Conservation (phyloP, 2,888 invertebrate genomes). For the Hyppa rectilinea region DNA sequence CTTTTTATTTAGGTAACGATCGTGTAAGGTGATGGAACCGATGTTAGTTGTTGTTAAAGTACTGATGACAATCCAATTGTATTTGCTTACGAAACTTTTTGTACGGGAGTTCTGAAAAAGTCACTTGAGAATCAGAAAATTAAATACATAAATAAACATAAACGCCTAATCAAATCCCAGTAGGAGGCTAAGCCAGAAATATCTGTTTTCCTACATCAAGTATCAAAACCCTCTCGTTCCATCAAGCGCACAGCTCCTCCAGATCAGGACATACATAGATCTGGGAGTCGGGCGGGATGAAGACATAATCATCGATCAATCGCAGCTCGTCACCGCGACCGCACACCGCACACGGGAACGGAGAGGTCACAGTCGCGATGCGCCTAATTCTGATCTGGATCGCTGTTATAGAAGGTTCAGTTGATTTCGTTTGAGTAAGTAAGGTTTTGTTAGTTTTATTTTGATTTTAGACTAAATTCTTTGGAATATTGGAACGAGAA, state of each 20-base stretch:
- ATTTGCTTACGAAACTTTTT: not conserved
- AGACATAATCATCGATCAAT: conserved; percentile 89
- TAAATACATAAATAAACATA: not conserved
- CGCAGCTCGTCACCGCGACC: conserved; percentile 83
- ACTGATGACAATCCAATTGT: not conserved
- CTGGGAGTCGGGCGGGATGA: conserved; percentile 74
- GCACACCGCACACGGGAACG: conserved; percentile 79
- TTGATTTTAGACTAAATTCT: not conserved
- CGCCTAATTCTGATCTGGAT: conserved; percentile 50
- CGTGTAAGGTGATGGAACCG: not conserved
- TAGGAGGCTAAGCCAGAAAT: not conserved
- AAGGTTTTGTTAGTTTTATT: conserved; percentile 3
- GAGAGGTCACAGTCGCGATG: conserved; percentile 68
- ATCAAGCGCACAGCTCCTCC: conserved; percentile 34
- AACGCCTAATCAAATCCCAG: not conserved
- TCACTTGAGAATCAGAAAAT: not conserved
- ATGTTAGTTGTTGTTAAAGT: not conserved
- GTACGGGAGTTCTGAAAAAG: not conserved
- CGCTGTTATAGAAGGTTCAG: not conserved
- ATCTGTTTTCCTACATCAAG: conserved; percentile 21
- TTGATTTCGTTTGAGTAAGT: conserved; percentile 3
- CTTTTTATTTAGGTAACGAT: not conserved
- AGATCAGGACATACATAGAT: conserved; percentile 67
- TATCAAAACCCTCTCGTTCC: conserved; percentile 49
- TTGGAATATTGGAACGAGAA: not conserved